Evolutionary conservation across 2,797 vertebrate species (phyloP).

Genomic region (Sphenopsis melanotis): DNA sequence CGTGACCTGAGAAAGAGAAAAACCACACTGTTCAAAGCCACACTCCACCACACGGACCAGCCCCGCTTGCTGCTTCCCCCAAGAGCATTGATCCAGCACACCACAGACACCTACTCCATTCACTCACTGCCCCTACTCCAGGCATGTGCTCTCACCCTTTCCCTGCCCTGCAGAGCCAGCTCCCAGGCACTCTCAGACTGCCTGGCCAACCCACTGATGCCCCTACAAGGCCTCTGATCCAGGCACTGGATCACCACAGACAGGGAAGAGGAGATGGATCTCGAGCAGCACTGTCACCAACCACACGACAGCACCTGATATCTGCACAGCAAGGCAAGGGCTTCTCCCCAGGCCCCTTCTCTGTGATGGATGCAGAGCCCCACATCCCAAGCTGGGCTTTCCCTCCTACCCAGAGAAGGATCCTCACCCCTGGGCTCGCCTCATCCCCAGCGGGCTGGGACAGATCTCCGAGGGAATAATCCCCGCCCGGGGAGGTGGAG

Average conservation of each 20-base stretch:
- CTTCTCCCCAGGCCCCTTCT: neutral
- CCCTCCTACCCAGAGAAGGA: neutral
- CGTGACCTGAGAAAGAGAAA: conserved; percentile 80
- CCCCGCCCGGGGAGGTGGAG: conserved; percentile 84
- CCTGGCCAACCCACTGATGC: conserved; percentile 19
- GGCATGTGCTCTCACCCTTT: neutral
- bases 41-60: conserved; percentile 61
- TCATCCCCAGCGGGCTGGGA: conserved; percentile 80
- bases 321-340: neutral
- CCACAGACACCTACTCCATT: conserved; percentile 65
- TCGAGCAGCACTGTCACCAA: neutral
- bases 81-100: conserved; percentile 65
- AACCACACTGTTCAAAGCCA: conserved; percentile 73
- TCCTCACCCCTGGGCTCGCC: conserved; percentile 72
- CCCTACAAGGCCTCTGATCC: neutral
- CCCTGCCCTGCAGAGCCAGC: neutral
- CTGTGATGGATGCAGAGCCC: neutral
- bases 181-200: conserved; percentile 17
- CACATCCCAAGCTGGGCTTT: neutral
- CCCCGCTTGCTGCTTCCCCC: conserved; percentile 63
- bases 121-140: conserved; percentile 44
- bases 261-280: neutral
- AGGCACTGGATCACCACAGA: neutral
- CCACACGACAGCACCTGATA: neutral
- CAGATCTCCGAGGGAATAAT: conserved; percentile 84